phyloP scores from a whole-genome alignment of 2,888 invertebrate genomes.

The Cybosia mesomella region DNA sequence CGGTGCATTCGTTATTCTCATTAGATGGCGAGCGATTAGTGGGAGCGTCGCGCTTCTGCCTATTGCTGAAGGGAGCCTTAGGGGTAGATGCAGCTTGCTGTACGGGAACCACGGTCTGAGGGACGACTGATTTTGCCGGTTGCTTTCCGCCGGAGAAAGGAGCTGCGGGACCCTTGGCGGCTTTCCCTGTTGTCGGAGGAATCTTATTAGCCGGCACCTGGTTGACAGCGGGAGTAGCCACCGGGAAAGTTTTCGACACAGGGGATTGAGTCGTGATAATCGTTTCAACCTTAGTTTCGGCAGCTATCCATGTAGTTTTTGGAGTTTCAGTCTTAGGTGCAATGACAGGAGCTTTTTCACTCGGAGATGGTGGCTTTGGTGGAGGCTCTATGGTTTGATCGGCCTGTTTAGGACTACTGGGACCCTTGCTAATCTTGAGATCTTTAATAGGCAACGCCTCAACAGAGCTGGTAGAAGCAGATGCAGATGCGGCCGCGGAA shows the following conservation, averaged over 20 bases:
- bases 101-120: conserved; percentile 78
- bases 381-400: conserved; percentile 63
- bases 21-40: conserved; percentile 75
- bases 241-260: conserved; percentile 67
- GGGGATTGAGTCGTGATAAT: conserved; percentile 48
- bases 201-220: conserved; percentile 66
- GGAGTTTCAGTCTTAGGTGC: conserved; percentile 67
- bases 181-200: conserved; percentile 66
- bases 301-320: conserved; percentile 73
- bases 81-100: conserved; percentile 80
- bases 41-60: conserved; percentile 79
- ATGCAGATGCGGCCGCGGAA: conserved; percentile 51
- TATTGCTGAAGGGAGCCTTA: conserved; percentile 80
- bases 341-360: conserved; percentile 64
- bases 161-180: conserved; percentile 77
- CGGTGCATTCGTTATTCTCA: conserved; percentile 67
- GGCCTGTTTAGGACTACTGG: conserved; percentile 74
- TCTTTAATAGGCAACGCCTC: conserved; percentile 80
- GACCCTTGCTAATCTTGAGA: conserved; percentile 75
- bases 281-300: conserved; percentile 60
- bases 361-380: conserved; percentile 59
- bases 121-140: conserved; percentile 76
- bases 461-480: conserved; percentile 56
- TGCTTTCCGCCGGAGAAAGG: conserved; percentile 81
- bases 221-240: conserved; percentile 58